These are phyloP conservation scores for Prionailurus bengalensis DNA, from an alignment of 2,113 vertebrate genomes.

Conservation along the genomic window DNA sequence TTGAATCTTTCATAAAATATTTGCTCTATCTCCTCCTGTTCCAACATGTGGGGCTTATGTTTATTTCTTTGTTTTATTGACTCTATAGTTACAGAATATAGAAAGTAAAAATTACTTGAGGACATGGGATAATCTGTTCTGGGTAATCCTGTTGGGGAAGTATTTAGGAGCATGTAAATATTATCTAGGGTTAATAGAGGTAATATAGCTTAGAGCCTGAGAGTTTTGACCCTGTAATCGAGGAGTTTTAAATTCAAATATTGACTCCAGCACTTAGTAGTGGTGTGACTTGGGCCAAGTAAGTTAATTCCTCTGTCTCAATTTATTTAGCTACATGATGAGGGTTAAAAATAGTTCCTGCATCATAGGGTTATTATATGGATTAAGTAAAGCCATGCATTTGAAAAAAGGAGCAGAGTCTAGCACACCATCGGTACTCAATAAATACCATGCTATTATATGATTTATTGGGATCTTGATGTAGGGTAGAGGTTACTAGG, in stretches of 20 bases:
- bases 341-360: conserved; percentile 20
- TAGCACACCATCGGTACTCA: not conserved
- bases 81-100: not conserved
- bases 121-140: conserved; percentile 32
- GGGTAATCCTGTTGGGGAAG: not conserved
- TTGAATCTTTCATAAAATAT: not conserved
- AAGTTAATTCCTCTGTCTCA: conserved; percentile 23
- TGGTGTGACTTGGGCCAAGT: conserved; percentile 21
- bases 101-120: conserved; percentile 2
- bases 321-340: conserved; percentile 14
- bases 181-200: not conserved
- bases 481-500: not conserved
- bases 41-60: not conserved
- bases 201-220: not conserved
- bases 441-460: not conserved
- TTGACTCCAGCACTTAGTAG: not conserved
- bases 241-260: conserved; percentile 18
- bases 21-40: not conserved
- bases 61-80: conserved; percentile 19
- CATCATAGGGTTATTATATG: not conserved
- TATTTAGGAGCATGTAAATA: not conserved
- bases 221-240: not conserved
- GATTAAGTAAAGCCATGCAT: not conserved
- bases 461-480: conserved; percentile 34
- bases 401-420: conserved; percentile 30